phyloP scores from a whole-genome alignment of 1,140 invertebrate species.

The Galleria mellonella region DNA sequence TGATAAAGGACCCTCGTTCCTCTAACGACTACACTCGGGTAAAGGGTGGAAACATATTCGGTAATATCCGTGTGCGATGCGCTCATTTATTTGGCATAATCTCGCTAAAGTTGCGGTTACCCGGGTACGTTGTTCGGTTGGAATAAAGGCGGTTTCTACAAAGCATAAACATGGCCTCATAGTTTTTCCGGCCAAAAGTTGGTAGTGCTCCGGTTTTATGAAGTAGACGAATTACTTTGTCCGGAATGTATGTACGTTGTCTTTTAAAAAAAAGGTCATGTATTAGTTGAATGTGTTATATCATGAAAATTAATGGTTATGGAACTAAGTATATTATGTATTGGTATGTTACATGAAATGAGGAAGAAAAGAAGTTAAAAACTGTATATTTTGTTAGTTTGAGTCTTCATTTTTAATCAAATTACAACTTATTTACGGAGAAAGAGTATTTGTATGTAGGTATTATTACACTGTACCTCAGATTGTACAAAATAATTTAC shows the following conservation, averaged over 20 bases:
- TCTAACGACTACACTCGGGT: constrained; percentile 6
- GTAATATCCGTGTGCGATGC: constrained; percentile 8
- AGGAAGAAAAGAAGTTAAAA: too few species aligned
- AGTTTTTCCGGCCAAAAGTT: not conserved
- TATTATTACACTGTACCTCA: too few species aligned
- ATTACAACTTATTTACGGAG: too few species aligned
- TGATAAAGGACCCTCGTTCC: constrained; percentile 10
- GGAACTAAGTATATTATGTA: too few species aligned
- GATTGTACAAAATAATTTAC: too few species aligned
- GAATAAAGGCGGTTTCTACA: constrained; percentile 6
- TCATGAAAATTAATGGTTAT: too few species aligned
- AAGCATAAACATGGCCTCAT: not conserved
- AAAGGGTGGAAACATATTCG: constrained; percentile 15
- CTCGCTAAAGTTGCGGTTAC: constrained; percentile 4
- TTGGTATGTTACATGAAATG: too few species aligned
- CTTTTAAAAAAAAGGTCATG: too few species aligned
- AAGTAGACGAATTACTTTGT: constrained; percentile 1
- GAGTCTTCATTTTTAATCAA: too few species aligned
- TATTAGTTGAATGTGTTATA: too few species aligned
- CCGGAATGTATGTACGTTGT: not conserved
- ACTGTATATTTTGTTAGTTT: too few species aligned
- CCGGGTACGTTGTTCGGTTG: constrained; percentile 28
- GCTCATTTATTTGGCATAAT: constrained; percentile 12
- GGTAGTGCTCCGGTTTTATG: not conserved
- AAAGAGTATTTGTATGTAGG: too few species aligned